Evolutionary conservation across 1,140 invertebrate species (phyloP).

Genomic region (Calliopsis andreniformis): DNA sequence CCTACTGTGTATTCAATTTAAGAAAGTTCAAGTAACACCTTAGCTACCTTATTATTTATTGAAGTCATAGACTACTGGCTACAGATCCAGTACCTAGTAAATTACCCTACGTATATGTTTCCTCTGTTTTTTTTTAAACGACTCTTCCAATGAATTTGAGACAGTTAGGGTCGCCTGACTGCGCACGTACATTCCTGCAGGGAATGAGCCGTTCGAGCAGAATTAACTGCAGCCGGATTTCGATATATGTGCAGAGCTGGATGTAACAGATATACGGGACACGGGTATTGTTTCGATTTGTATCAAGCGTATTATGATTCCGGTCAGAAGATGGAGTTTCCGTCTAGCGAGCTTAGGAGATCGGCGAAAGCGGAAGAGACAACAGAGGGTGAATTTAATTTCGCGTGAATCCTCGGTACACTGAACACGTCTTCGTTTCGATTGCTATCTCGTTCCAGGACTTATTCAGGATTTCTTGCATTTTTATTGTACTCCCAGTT

Average conservation of each 20-base stretch:
- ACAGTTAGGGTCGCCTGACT: neutral
- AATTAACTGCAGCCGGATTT: slow-evolving; percentile 19
- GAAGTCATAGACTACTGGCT: too few species aligned
- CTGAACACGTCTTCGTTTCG: slow-evolving; percentile 1
- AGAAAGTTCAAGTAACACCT: too few species aligned
- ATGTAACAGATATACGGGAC: neutral
- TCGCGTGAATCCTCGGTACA: neutral
- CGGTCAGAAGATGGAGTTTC: slow-evolving; percentile 8
- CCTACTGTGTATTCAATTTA: too few species aligned
- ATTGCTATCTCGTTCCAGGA: neutral
- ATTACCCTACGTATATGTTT: too few species aligned
- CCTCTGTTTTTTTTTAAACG: too few species aligned
- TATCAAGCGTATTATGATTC: slow-evolving; percentile 4
- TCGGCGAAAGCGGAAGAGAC: neutral
- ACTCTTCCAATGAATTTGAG: neutral
- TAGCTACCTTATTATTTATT: too few species aligned
- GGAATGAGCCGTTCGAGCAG: neutral
- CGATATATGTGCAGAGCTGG: slow-evolving; percentile 2
- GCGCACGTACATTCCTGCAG: neutral
- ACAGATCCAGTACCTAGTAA: too few species aligned
- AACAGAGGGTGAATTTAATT: slow-evolving; percentile 27
- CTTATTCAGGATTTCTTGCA: slow-evolving; percentile 10
- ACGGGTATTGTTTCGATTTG: slow-evolving; percentile 5
- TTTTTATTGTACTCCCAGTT: neutral
- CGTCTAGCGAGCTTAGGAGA: slow-evolving; percentile 1